phyloP scores from a whole-genome alignment of 2,888 invertebrate genomes.

The Branchinecta sandiegonensis region DNA sequence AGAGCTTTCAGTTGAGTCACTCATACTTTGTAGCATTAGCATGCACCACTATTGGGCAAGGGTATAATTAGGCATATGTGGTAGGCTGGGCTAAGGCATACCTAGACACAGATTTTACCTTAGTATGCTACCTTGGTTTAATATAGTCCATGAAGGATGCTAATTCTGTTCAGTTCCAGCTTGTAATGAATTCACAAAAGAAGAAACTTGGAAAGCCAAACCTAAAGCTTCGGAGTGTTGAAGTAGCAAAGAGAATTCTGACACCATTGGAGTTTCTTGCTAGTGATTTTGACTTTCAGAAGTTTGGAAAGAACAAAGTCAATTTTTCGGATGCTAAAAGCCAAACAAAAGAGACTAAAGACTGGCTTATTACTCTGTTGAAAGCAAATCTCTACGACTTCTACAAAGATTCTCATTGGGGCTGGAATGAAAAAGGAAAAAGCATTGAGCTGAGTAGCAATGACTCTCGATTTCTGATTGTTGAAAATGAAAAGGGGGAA shows the following conservation, averaged over 20 bases:
- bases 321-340: constrained; percentile 31
- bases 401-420: constrained; percentile 43
- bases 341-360: constrained; percentile 30
- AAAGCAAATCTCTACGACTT: constrained; percentile 34
- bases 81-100: too few relatives aligned
- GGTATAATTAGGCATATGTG: too few relatives aligned
- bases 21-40: too few relatives aligned
- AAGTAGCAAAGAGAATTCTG: constrained; percentile 9
- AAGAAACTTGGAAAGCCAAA: too few relatives aligned
- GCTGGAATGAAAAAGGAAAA: constrained; percentile 61
- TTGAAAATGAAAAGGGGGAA: constrained; percentile 38
- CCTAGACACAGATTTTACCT: too few relatives aligned
- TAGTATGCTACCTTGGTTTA: too few relatives aligned
- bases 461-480: constrained; percentile 56
- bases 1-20: too few relatives aligned
- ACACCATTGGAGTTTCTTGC: constrained; percentile 34
- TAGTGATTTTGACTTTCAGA: constrained; percentile 36
- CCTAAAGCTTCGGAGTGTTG: not conserved
- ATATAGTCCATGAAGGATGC: too few relatives aligned
- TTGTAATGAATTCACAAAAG: too few relatives aligned
- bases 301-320: constrained; percentile 32
- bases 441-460: constrained; percentile 56
- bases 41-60: too few relatives aligned
- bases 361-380: constrained; percentile 35
- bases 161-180: too few relatives aligned